Percentiles rank a stretch among this genome's conserved stretches.
phyloP scores from a whole-genome alignment of 30 jellyfish, hydroid and myxozoan genomes.

The Hydractinia symbiolongicarpus region DNA sequence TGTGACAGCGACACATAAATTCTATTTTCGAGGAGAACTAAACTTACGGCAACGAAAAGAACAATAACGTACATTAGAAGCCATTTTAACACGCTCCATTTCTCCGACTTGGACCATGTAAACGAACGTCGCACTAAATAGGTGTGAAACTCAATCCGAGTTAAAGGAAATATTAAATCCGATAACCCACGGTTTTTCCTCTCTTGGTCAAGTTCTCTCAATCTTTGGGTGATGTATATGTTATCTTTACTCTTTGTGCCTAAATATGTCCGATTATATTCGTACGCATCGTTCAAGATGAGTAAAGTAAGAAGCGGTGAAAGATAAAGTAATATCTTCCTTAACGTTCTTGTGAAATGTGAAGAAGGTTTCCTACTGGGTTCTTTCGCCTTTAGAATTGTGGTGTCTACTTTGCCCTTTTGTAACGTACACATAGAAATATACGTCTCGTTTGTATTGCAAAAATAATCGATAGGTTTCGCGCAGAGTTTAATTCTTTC shows the following conservation, averaged over 20 bases:
- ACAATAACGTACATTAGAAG: constrained; percentile 40
- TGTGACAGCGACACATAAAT: constrained; percentile 31
- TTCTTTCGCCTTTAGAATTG: not conserved
- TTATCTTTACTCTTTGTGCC: constrained; percentile 67
- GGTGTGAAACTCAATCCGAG: constrained; percentile 80
- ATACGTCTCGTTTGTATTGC: not conserved
- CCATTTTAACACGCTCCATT: constrained; percentile 49
- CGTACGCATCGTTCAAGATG: constrained; percentile 62
- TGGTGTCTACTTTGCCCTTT: not conserved
- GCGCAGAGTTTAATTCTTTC: not conserved
- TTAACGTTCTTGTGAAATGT: not conserved
- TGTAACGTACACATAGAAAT: not conserved
- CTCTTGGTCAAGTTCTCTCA: constrained; percentile 67
- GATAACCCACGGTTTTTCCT: constrained; percentile 77
- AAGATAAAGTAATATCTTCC: constrained; percentile 36
- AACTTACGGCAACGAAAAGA: constrained; percentile 37
- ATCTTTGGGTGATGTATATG: constrained; percentile 74
- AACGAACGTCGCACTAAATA: constrained; percentile 70
- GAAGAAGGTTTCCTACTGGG: not conserved
- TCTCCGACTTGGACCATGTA: constrained; percentile 49
- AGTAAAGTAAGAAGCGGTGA: constrained; percentile 63
- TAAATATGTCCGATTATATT: constrained; percentile 62
- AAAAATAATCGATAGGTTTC: not conserved
- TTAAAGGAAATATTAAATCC: constrained; percentile 62
- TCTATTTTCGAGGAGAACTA: constrained; percentile 49